Evolutionary conservation across 2,113 vertebrate species (phyloP).

Genomic region (Tautogolabrus adspersus): DNA sequence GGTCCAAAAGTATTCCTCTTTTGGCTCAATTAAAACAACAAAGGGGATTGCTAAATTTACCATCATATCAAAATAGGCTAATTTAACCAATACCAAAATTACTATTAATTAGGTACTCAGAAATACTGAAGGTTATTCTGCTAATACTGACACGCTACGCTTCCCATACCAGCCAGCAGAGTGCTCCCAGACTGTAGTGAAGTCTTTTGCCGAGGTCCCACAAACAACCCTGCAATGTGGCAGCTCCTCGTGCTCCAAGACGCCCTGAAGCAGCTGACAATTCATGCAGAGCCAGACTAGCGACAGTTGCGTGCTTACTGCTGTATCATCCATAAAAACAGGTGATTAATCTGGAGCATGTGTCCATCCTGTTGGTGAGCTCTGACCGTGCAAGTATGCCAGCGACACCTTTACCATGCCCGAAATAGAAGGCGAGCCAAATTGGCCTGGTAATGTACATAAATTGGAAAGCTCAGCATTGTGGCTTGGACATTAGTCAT

Average conservation of each 20-base stretch:
- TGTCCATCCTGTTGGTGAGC: conserved; percentile 59
- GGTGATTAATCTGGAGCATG: conserved; percentile 77
- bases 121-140: not conserved
- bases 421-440: conserved; percentile 56
- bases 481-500: conserved; percentile 30
- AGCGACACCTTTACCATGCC: conserved; percentile 51
- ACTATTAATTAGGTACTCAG: not conserved
- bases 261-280: conserved; percentile 75
- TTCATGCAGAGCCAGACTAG: conserved; percentile 40
- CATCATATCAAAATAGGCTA: no score
- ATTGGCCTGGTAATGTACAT: conserved; percentile 49
- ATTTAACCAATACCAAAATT: no score
- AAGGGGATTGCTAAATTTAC: no score
- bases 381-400: conserved; percentile 70
- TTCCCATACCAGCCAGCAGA: not conserved
- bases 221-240: conserved; percentile 47
- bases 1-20: no score
- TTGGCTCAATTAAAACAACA: no score
- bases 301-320: conserved; percentile 64
- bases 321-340: conserved; percentile 62
- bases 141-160: not conserved
- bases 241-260: conserved; percentile 55
- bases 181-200: conserved; percentile 13
- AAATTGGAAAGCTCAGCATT: conserved; percentile 48
- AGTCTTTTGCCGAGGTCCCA: conserved; percentile 48